These are phyloP conservation scores for Amblyjoppa fuscipennis DNA, from an alignment of 2,888 invertebrate genomes.

Conservation along the genomic window DNA sequence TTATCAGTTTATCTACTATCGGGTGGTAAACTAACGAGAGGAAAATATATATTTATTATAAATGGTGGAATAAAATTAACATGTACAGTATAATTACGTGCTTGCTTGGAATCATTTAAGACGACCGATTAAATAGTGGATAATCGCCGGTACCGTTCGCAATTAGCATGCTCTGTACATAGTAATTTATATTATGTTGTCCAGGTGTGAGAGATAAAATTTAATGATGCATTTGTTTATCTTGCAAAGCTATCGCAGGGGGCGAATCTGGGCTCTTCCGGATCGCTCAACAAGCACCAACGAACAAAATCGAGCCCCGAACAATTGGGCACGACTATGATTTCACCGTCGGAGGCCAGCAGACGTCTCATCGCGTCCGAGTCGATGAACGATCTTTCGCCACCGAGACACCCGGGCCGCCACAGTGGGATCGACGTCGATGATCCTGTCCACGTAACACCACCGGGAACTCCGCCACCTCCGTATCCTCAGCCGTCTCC, in stretches of 20 bases:
- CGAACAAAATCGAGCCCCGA: slow-evolving; percentile 90
- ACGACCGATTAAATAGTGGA: slow-evolving; percentile 11
- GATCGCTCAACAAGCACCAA: slow-evolving; percentile 86
- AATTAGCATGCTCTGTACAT: slow-evolving; percentile 33
- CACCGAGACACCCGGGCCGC: slow-evolving; percentile 75
- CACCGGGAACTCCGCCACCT: slow-evolving; percentile 95
- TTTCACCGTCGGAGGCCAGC: slow-evolving; percentile 84
- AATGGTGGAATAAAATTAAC: slow-evolving; percentile 54
- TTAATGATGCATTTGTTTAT: slow-evolving; percentile 14
- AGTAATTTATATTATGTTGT: background rate
- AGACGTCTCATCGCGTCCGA: slow-evolving; percentile 87
- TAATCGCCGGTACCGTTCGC: slow-evolving; percentile 27
- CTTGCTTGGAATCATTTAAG: slow-evolving; percentile 55
- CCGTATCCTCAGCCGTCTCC: slow-evolving; percentile 89
- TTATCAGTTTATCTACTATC: slow-evolving; percentile 25
- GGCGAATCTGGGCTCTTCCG: slow-evolving; percentile 79
- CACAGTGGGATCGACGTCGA: slow-evolving; percentile 83
- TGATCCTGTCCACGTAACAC: slow-evolving; percentile 85
- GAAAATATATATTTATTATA: background rate
- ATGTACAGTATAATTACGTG: slow-evolving; percentile 54
- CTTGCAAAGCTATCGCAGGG: slow-evolving; percentile 80
- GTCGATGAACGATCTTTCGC: slow-evolving; percentile 87
- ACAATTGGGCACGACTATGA: slow-evolving; percentile 84
- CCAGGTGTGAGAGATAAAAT: background rate
- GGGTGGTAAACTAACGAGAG: slow-evolving; percentile 41